Base-by-base conservation (phyloP, 2,797 vertebrate genomes). In the Chrysocyon brachyurus region DNA sequence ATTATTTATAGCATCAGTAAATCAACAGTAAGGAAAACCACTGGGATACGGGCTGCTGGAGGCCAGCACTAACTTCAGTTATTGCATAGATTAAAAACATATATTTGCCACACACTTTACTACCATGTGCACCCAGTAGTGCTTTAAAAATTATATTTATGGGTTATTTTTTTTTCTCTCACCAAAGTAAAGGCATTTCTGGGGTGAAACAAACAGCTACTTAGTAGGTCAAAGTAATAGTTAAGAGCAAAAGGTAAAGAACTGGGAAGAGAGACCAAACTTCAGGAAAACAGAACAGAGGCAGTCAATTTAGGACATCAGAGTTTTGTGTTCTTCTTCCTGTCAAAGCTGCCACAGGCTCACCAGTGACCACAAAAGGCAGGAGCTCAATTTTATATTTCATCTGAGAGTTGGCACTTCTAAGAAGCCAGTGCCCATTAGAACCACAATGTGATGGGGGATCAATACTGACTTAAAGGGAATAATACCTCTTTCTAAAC, bases 31-130 rank as follows among this genome's bases (percentile, higher is more conserved):
- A 95, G 90, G 82, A 91, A 96, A 98, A 63, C 92, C 93, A 49
- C 36, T 90, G 92, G 93, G 79, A 72, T 82, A 31, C 21, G 36
- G 61, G 56, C 88, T 97, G 36, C 82, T 81, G 70, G 90, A 10
- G 1, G 92, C 93, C 73, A 83, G 61, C 31, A 49, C 82, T 78
- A 75, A 89, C 97, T 97, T 94, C 78, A 22, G 86, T 92, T 98
- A 94, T 94, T 90, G 86, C 90, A 97, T 97, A 96, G 96, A 98
- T 98, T 98, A 97, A 97, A 98, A 97, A 97, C 93, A 97, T 98
- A 96, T 96, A 97, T 97, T 97, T 98, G 96, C 96, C 97, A 96
- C 64, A 94, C 28, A 49, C 85, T 95, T 94, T 95, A 90, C 91
- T 96, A 78, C 93, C 92, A 68, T 66, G 46, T 77, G 94, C 86